Percentiles rank a stretch among this genome's conserved stretches.
These are phyloP conservation scores for Arrhopalites spinosus DNA, from an alignment of 2,888 invertebrate species.

Conservation along the genomic window DNA sequence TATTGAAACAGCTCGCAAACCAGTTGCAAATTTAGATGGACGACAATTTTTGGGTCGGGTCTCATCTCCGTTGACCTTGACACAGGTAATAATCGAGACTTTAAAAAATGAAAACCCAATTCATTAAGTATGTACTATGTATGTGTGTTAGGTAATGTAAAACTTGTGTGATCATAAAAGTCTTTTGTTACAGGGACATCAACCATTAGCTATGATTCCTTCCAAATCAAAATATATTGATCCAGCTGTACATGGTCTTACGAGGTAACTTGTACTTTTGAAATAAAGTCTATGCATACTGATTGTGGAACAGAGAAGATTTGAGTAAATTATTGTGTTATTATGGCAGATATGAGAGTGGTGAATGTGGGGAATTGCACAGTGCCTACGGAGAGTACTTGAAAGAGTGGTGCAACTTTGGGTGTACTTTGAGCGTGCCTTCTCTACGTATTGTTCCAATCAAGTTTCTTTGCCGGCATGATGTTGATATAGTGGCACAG, in stretches of 20 bases:
- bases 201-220: constrained; percentile 12
- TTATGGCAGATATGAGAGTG: constrained; percentile 18
- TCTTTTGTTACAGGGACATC: neutral
- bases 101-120: neutral
- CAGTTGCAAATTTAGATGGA: constrained; percentile 19
- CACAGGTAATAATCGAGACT: constrained; percentile 14
- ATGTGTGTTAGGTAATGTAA: neutral
- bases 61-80: constrained; percentile 33
- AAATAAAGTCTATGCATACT: neutral
- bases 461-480: constrained; percentile 45
- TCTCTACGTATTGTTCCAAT: constrained; percentile 58
- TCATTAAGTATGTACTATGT: neutral
- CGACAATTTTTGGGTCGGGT: constrained; percentile 26
- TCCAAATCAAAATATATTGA: constrained; percentile 29
- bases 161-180: neutral
- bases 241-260: constrained; percentile 13
- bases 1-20: constrained; percentile 34
- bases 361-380: constrained; percentile 64
- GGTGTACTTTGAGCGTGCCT: constrained; percentile 64
- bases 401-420: constrained; percentile 68
- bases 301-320: too few relatives aligned
- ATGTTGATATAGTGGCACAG: constrained; percentile 47
- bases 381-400: constrained; percentile 64
- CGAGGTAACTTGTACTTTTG: neutral
- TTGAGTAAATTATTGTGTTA: neutral